Evolutionary conservation across 2,888 invertebrate species (phyloP).

Genomic region (Hemithea aestivaria): DNA sequence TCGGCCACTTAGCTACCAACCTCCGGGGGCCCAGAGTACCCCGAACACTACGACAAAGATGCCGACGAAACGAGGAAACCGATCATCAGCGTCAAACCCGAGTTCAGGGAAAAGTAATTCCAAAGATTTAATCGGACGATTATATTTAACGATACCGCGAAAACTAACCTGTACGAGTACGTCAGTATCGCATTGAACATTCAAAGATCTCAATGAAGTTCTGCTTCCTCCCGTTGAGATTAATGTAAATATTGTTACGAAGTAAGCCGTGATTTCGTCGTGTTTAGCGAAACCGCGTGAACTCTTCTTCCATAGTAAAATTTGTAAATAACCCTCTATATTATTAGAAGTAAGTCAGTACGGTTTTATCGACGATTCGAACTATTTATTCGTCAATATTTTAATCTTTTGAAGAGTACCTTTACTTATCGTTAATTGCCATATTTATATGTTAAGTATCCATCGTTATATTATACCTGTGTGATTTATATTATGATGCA

Average conservation of each 20-base stretch:
- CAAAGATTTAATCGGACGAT: slow-evolving; percentile 35
- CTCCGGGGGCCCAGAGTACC: slow-evolving; percentile 60
- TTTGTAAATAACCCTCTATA: slow-evolving; percentile 74
- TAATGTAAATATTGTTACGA: slow-evolving; percentile 75
- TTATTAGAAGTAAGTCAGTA: slow-evolving; percentile 58
- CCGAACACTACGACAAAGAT: slow-evolving; percentile 61
- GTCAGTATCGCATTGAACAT: slow-evolving; percentile 47
- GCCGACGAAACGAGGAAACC: slow-evolving; percentile 70
- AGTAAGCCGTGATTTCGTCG: slow-evolving; percentile 55
- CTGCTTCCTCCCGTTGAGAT: slow-evolving; percentile 57
- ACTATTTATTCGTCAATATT: slow-evolving; percentile 72
- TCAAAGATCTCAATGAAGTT: slow-evolving; percentile 59
- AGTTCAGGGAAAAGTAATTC: slow-evolving; percentile 71
- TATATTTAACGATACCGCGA: slow-evolving; percentile 17
- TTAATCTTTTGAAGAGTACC: slow-evolving; percentile 73
- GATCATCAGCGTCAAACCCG: slow-evolving; percentile 76
- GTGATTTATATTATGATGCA: slow-evolving; percentile 40
- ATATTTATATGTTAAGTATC: slow-evolving; percentile 75
- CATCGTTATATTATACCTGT: slow-evolving; percentile 55
- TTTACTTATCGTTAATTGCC: slow-evolving; percentile 74
- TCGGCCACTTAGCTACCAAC: slow-evolving; percentile 86
- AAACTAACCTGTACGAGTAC: slow-evolving; percentile 40
- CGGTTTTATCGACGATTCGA: slow-evolving; percentile 68
- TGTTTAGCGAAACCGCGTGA: slow-evolving; percentile 52
- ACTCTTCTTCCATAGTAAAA: slow-evolving; percentile 77